These are phyloP conservation scores for Phalera bucephala DNA, from an alignment of 2,888 invertebrate species.

Conservation along the genomic window DNA sequence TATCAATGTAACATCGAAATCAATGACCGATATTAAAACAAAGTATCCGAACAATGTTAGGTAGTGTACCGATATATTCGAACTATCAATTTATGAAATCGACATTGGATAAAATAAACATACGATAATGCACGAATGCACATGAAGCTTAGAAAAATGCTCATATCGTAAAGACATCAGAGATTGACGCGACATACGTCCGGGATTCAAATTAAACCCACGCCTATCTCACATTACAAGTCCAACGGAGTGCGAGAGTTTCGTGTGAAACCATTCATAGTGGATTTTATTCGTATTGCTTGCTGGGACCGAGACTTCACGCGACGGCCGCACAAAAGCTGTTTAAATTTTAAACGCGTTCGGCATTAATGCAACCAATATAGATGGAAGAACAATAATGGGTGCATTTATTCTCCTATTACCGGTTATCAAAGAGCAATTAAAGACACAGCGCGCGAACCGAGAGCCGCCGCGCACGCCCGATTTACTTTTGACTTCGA, in stretches of 20 bases:
- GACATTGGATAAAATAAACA: slow-evolving; percentile 20
- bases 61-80: slow-evolving; percentile 6
- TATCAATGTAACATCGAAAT: neutral
- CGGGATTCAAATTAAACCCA: slow-evolving; percentile 56
- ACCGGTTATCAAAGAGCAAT: slow-evolving; percentile 72
- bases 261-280: slow-evolving; percentile 45
- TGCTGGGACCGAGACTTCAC: slow-evolving; percentile 17
- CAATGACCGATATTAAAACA: neutral
- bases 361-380: slow-evolving; percentile 53
- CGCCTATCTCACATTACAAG: slow-evolving; percentile 53
- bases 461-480: slow-evolving; percentile 52
- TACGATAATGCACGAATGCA: slow-evolving; percentile 14
- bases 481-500: slow-evolving; percentile 72
- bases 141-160: slow-evolving; percentile 6
- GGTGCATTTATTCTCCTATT: slow-evolving; percentile 68
- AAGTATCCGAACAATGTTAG: neutral
- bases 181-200: slow-evolving; percentile 42
- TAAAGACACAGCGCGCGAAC: slow-evolving; percentile 65
- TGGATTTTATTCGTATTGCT: slow-evolving; percentile 43
- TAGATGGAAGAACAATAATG: slow-evolving; percentile 59
- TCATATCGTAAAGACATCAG: slow-evolving; percentile 47
- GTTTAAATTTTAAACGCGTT: slow-evolving; percentile 50
- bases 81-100: slow-evolving; percentile 10
- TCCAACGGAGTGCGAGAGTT: slow-evolving; percentile 31
- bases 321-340: slow-evolving; percentile 38